Percentiles rank a stretch among this genome's conserved stretches.
Evolutionary conservation across 2,888 invertebrate genomes (phyloP).

Genomic region (Drosophila mercatorum): DNA sequence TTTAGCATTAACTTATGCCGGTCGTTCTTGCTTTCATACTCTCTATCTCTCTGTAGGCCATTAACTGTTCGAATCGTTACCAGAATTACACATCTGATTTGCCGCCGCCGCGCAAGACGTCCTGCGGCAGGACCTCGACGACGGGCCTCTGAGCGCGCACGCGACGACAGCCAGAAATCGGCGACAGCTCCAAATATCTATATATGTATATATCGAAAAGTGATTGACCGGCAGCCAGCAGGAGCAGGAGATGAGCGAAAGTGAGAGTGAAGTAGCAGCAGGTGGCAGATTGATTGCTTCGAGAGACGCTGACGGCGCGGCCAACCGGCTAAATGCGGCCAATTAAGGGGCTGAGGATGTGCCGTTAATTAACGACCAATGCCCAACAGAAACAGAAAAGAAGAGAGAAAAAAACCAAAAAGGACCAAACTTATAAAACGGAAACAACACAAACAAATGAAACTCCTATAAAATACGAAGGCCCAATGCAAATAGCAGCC

Average conservation of each 20-base stretch:
- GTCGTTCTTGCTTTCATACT: slow-evolving; percentile 7
- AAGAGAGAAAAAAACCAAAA: slow-evolving; percentile 11
- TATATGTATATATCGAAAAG: slow-evolving; percentile 9
- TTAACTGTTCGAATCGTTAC: slow-evolving; percentile 81
- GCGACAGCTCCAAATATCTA: slow-evolving; percentile 21
- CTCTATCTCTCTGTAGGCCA: slow-evolving; percentile 71
- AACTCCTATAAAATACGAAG: slow-evolving; percentile 8
- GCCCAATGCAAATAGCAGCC: slow-evolving; percentile 15
- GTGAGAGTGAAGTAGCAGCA: neutral
- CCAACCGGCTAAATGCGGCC: slow-evolving; percentile 42
- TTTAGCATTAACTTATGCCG: slow-evolving; percentile 55
- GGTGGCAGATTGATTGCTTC: slow-evolving; percentile 34
- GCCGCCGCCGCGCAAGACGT: slow-evolving; percentile 82
- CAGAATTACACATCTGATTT: slow-evolving; percentile 80
- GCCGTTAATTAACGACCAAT: slow-evolving; percentile 35
- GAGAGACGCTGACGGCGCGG: slow-evolving; percentile 6
- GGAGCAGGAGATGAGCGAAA: neutral
- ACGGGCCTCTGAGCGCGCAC: slow-evolving; percentile 69
- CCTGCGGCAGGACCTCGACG: slow-evolving; percentile 81
- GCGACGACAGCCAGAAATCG: slow-evolving; percentile 14
- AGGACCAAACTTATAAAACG: slow-evolving; percentile 30
- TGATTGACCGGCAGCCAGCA: slow-evolving; percentile 36
- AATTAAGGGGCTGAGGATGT: slow-evolving; percentile 52
- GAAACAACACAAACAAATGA: slow-evolving; percentile 18
- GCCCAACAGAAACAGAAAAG: neutral